Evolutionary conservation across 1,140 invertebrate species (phyloP).

Genomic region (Drosophila nigrodunni): DNA sequence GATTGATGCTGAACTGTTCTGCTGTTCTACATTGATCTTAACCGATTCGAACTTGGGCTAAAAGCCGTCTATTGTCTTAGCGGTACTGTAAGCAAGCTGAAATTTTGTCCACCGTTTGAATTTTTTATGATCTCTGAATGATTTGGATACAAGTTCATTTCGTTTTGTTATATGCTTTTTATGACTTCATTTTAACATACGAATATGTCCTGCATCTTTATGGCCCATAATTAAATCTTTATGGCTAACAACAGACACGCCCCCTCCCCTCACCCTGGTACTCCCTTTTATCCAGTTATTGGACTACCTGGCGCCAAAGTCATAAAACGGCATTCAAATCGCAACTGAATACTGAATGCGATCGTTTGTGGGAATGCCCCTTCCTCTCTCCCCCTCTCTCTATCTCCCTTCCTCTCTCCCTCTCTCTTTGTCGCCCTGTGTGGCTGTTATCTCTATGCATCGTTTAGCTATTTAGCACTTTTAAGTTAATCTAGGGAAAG

Average conservation of each 20-base stretch:
- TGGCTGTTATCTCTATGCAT: conserved; percentile 37
- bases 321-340: conserved; percentile 64
- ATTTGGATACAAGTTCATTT: conserved; percentile 49
- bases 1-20: background rate
- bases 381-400: conserved; percentile 29
- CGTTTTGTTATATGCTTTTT: conserved; percentile 36
- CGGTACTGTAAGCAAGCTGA: background rate
- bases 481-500: background rate
- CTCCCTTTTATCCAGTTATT: background rate
- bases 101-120: conserved; percentile 4
- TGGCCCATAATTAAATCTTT: conserved; percentile 67
- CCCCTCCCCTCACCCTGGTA: background rate
- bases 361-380: conserved; percentile 24
- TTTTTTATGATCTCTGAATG: conserved; percentile 48
- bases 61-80: conserved; percentile 4
- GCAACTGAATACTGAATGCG: conserved; percentile 56
- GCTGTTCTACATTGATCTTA: conserved; percentile 9
- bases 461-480: conserved; percentile 48
- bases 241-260: conserved; percentile 43
- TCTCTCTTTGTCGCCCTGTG: background rate
- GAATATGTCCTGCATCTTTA: conserved; percentile 40
- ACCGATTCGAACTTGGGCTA: background rate
- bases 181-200: conserved; percentile 44
- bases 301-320: conserved; percentile 39
- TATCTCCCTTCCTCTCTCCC: background rate